phyloP scores from a whole-genome alignment of 2,113 vertebrate species.

The Aptenodytes patagonicus region DNA sequence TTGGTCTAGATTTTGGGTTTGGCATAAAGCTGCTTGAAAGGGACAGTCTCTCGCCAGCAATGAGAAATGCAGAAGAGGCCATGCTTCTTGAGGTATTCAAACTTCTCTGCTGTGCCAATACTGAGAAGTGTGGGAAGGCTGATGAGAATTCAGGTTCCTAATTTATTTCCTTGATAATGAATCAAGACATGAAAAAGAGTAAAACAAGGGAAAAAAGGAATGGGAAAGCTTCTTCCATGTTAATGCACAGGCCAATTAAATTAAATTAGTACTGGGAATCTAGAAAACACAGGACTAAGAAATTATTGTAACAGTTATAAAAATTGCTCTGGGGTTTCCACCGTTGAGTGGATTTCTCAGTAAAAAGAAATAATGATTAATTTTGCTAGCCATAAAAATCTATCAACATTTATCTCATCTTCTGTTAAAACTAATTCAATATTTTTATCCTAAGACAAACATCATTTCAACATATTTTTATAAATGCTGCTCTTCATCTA shows the following conservation, averaged over 20 bases:
- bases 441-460: not conserved
- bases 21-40: not conserved
- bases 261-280: not conserved
- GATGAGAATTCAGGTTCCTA: not conserved
- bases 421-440: not conserved
- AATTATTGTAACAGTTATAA: not conserved
- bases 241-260: not conserved
- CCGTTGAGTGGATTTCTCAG: not conserved
- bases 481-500: not conserved
- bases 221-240: not conserved
- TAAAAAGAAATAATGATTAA: not conserved
- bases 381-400: not conserved
- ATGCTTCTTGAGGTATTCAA: not conserved
- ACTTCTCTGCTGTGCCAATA: not conserved
- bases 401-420: not conserved
- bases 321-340: not conserved
- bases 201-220: not conserved
- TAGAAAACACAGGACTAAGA: not conserved
- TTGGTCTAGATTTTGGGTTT: not conserved
- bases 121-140: not conserved
- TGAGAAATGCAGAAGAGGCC: not conserved
- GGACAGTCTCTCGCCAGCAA: not conserved
- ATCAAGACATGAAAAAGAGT: not conserved
- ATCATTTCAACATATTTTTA: not conserved
- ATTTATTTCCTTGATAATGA: not conserved